A percentile compares a stretch with the other conserved stretches of the same genome.
Evolutionary conservation across 1,140 invertebrate genomes (phyloP).

Genomic region (Antheraea pernyi): DNA sequence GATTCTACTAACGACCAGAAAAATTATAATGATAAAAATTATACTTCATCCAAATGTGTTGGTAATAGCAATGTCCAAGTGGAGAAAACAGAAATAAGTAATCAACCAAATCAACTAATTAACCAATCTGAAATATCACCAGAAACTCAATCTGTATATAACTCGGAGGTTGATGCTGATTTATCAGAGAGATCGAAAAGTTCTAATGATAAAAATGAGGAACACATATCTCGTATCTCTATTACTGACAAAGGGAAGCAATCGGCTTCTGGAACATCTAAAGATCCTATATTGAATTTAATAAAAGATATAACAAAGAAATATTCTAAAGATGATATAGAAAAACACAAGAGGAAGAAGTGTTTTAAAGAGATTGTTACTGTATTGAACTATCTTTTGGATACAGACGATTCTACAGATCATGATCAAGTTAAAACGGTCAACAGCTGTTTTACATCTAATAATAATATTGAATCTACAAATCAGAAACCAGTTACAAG

Average conservation of each 20-base stretch:
- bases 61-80: neutral
- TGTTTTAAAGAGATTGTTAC: conserved; percentile 65
- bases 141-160: neutral
- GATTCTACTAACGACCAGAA: neutral
- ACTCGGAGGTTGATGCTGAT: neutral
- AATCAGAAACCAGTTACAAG: neutral
- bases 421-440: conserved; percentile 30
- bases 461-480: conserved; percentile 21
- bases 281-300: conserved; percentile 53
- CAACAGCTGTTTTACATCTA: conserved; percentile 11
- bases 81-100: neutral
- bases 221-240: neutral
- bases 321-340: conserved; percentile 58
- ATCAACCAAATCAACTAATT: neutral
- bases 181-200: conserved; percentile 9
- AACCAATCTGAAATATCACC: neutral
- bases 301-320: conserved; percentile 64
- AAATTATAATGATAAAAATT: no score
- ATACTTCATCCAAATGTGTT: neutral
- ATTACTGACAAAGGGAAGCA: neutral
- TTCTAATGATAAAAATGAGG: neutral
- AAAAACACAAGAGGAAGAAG: conserved; percentile 59
- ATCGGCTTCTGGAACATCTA: neutral
- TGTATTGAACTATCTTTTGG: conserved; percentile 61
- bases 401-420: conserved; percentile 61